Evolutionary conservation across 2,797 vertebrate genomes (phyloP).

Genomic region (Phataginus tetradactyla): DNA sequence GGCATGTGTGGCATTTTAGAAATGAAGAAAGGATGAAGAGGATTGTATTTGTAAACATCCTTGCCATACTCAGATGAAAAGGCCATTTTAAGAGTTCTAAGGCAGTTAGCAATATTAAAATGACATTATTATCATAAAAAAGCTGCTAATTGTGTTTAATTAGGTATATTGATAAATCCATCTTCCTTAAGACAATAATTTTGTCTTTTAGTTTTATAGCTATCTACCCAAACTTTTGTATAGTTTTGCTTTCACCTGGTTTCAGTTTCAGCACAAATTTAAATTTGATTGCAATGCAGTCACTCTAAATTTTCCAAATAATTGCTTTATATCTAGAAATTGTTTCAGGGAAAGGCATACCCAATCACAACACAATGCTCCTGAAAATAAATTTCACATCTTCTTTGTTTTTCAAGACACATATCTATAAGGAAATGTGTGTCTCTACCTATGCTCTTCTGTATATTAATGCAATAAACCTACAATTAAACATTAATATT

Average conservation of each 20-base stretch:
- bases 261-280: not conserved
- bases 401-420: not conserved
- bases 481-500: not conserved
- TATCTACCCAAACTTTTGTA: not conserved
- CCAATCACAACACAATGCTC: not conserved
- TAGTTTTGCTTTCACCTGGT: rapidly evolving
- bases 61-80: not conserved
- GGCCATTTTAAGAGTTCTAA: not conserved
- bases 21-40: not conserved
- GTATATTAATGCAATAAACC: not conserved
- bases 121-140: not conserved
- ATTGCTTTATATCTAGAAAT: not conserved
- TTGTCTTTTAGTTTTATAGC: not conserved
- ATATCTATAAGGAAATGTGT: not conserved
- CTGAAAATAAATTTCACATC: not conserved
- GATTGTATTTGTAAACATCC: not conserved
- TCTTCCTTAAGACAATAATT: not conserved
- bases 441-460: not conserved
- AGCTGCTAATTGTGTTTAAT: not conserved
- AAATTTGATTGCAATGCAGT: not conserved
- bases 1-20: not conserved
- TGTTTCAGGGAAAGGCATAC: not conserved
- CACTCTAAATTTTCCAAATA: not conserved
- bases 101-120: not conserved
- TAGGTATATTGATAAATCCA: not conserved